These are phyloP conservation scores for Peribatodes rhomboidaria DNA, from an alignment of 2,888 invertebrate species.

Conservation along the genomic window DNA sequence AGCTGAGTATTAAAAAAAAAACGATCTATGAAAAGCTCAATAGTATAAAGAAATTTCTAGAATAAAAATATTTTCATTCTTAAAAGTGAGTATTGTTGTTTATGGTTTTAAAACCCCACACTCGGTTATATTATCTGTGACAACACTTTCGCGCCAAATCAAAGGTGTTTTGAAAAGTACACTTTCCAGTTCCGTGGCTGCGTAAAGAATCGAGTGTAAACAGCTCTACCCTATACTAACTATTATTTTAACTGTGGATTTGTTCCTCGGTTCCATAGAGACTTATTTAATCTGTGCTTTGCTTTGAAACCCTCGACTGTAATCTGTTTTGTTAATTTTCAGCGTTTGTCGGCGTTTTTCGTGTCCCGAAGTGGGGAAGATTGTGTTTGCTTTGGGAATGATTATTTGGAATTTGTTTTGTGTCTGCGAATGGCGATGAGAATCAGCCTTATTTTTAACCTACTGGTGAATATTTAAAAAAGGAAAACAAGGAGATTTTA, in stretches of 20 bases:
- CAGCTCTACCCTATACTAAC: conserved; percentile 54
- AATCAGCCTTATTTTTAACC: conserved; percentile 17
- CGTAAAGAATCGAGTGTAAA: conserved; percentile 77
- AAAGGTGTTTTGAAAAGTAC: conserved; percentile 51
- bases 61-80: no score
- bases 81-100: no score
- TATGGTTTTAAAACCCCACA: no score
- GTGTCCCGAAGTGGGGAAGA: conserved; percentile 57
- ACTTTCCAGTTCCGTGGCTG: conserved; percentile 57
- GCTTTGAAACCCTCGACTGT: conserved; percentile 76
- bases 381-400: conserved; percentile 59
- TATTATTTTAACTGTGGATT: conserved; percentile 4
- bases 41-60: no score
- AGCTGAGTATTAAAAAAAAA: no score
- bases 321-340: conserved; percentile 85
- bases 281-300: conserved; percentile 2
- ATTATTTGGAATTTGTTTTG: conserved; percentile 61
- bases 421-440: conserved; percentile 36
- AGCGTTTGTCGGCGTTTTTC: conserved; percentile 73
- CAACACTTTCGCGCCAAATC: conserved; percentile 49
- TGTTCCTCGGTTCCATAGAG: not conserved
- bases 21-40: no score
- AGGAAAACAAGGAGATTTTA: no score
- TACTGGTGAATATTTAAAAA: not conserved
- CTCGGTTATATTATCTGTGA: conserved; percentile 21